Conservation (phyloP, 2,113 vertebrate genomes). For the Poeciliopsis occidentalis region DNA sequence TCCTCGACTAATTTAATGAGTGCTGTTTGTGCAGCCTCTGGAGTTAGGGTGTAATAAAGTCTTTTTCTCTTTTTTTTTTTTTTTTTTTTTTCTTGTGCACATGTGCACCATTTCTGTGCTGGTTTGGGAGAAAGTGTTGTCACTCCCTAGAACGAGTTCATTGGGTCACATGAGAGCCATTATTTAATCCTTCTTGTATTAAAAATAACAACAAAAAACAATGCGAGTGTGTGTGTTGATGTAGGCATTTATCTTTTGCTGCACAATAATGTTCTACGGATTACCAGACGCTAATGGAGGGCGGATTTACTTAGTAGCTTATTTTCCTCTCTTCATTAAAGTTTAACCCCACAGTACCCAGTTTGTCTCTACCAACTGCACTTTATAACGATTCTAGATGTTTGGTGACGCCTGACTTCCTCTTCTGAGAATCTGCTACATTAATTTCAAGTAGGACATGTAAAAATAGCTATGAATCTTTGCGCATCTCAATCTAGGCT, state of each 20-base stretch:
- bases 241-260: conserved; percentile 26
- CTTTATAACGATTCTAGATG: conserved; percentile 35
- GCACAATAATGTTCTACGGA: conserved; percentile 25
- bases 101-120: conserved; percentile 11
- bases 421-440: conserved; percentile 60
- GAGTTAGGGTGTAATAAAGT: conserved; percentile 62
- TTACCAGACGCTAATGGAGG: conserved; percentile 10
- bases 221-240: not conserved
- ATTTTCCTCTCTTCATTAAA: conserved; percentile 1
- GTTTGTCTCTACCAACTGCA: conserved; percentile 33
- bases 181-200: not conserved
- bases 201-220: too few species aligned
- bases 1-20: conserved; percentile 46
- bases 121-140: conserved; percentile 9
- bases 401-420: conserved; percentile 49
- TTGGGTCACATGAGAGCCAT: conserved; percentile 32
- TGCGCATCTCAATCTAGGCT: conserved; percentile 77
- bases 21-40: conserved; percentile 41
- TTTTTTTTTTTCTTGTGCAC: conserved; percentile 24
- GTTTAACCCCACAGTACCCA: conserved; percentile 30
- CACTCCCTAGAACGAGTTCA: not conserved
- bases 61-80: not conserved
- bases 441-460: conserved; percentile 81
- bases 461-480: conserved; percentile 83
- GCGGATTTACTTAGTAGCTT: conserved; percentile 17